Conservation (phyloP, 2,113 vertebrate species). For the Hassar affinis region DNA sequence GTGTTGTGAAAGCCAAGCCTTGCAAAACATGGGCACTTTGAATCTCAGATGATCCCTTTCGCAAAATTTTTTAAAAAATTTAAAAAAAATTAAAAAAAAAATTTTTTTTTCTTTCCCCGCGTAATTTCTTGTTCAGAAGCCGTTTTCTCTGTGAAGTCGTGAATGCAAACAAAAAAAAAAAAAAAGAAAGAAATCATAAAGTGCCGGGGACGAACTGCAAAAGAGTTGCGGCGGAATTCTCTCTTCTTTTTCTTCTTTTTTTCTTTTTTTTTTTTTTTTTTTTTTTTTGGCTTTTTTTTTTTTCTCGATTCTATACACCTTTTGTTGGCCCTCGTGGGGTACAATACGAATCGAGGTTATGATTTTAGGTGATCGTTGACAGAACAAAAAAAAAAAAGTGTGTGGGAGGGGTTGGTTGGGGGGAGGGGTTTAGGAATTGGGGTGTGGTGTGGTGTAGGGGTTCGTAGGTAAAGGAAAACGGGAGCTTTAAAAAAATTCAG, state of each 20-base stretch:
- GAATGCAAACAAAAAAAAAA: too few species aligned
- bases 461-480: neutral
- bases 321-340: slow-evolving; percentile 37
- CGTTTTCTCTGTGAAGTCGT: slow-evolving; percentile 56
- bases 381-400: slow-evolving; percentile 16
- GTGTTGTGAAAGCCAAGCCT: slow-evolving; percentile 89
- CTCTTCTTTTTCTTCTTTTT: slow-evolving; percentile 32
- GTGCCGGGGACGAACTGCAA: slow-evolving; percentile 84
- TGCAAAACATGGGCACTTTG: slow-evolving; percentile 81
- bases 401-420: too few species aligned
- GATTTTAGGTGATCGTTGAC: slow-evolving; percentile 49
- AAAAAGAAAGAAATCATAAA: slow-evolving; percentile 84
- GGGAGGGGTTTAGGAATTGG: too few species aligned
- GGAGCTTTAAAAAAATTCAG: slow-evolving; percentile 37
- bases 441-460: neutral
- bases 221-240: slow-evolving; percentile 64
- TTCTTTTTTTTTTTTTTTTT: slow-evolving; percentile 44
- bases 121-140: slow-evolving; percentile 93
- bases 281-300: too few species aligned
- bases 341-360: slow-evolving; percentile 49
- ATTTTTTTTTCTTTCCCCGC: slow-evolving; percentile 63
- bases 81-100: slow-evolving; percentile 54
- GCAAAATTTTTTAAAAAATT: slow-evolving; percentile 59
- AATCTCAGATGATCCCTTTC: slow-evolving; percentile 85
- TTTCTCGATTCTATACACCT: slow-evolving; percentile 51